Conservation (phyloP, 2,797 vertebrate genomes). For the Mus spretus region DNA sequence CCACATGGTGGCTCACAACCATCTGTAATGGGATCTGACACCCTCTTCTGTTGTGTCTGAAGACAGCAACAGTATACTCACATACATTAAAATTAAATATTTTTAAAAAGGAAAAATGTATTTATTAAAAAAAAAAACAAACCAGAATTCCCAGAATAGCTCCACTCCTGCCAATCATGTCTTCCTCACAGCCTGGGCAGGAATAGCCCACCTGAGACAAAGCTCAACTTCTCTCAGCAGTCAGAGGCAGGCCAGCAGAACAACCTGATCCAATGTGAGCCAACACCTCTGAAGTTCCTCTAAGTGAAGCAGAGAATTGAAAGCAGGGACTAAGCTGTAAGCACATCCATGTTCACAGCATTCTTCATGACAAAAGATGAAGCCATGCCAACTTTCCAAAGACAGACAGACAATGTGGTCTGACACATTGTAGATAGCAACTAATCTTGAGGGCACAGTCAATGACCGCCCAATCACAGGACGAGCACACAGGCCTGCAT, state of each 20-base stretch:
- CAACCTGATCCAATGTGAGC: background rate
- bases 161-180: too few relatives aligned
- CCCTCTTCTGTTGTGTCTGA: too few relatives aligned
- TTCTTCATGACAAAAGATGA: background rate
- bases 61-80: too few relatives aligned
- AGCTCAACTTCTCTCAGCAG: background rate
- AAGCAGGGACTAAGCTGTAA: background rate
- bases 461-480: background rate
- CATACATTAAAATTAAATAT: too few relatives aligned
- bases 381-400: background rate
- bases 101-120: too few relatives aligned
- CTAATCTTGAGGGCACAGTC: background rate
- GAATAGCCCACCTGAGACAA: background rate
- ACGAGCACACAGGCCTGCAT: background rate
- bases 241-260: background rate
- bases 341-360: background rate
- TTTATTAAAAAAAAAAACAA: too few relatives aligned
- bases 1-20: too few relatives aligned
- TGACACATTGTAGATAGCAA: accelerated
- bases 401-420: accelerated
- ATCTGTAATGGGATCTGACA: too few relatives aligned
- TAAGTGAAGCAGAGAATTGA: background rate
- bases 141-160: background rate
- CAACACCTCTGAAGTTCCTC: background rate
- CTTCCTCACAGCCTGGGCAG: background rate